Evolutionary conservation across 2,888 invertebrate genomes (phyloP).

Genomic region (Hanleya hanleyi): DNA sequence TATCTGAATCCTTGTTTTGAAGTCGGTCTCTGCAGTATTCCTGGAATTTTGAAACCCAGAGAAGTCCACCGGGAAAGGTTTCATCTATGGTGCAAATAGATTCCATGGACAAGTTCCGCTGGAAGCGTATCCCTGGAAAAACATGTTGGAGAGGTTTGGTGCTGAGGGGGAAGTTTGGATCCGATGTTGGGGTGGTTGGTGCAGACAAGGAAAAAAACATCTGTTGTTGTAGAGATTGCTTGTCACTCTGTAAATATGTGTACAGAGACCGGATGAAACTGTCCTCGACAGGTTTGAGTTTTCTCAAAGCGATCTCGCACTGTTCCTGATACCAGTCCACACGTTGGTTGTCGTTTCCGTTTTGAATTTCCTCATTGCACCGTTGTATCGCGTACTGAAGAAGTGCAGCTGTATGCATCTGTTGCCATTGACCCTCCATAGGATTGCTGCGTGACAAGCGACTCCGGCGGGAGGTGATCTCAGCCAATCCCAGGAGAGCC

Average conservation of each 20-base stretch:
- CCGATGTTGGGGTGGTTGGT: slow-evolving; percentile 46
- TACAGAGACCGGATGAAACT: slow-evolving; percentile 57
- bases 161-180: background rate
- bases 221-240: slow-evolving; percentile 33
- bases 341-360: slow-evolving; percentile 45
- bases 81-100: slow-evolving; percentile 44
- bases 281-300: slow-evolving; percentile 57
- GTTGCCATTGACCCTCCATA: slow-evolving; percentile 65
- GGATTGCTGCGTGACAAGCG: slow-evolving; percentile 60
- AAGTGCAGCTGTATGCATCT: slow-evolving; percentile 62
- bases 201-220: slow-evolving; percentile 45
- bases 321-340: slow-evolving; percentile 58
- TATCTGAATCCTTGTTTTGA: slow-evolving; percentile 53
- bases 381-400: slow-evolving; percentile 60
- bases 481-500: slow-evolving; percentile 56
- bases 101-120: slow-evolving; percentile 34
- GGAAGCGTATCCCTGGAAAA: slow-evolving; percentile 48
- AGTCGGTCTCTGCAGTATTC: slow-evolving; percentile 60
- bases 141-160: slow-evolving; percentile 10
- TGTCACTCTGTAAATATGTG: slow-evolving; percentile 47
- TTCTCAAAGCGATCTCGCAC: slow-evolving; percentile 46
- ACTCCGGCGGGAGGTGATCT: slow-evolving; percentile 58
- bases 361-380: slow-evolving; percentile 55
- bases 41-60: slow-evolving; percentile 62
- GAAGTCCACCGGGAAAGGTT: slow-evolving; percentile 27